A percentile compares a stretch with the other conserved stretches of the same genome.
Evolutionary conservation across 2,888 invertebrate genomes (phyloP).

Genomic region (Caenorhabditis imperialis): DNA sequence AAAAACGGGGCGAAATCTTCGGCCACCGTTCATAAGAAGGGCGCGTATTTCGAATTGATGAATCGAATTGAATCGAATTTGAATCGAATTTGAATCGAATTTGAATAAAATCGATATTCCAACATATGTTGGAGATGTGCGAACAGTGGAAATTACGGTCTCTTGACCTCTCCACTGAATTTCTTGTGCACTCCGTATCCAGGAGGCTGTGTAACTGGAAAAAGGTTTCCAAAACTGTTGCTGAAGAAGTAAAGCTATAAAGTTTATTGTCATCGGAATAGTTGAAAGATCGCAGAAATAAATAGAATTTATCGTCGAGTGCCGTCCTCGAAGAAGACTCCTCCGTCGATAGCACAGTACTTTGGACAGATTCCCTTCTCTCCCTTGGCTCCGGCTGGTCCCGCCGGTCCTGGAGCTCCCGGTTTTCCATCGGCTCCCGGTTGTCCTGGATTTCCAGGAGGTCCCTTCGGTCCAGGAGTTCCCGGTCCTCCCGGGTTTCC

Average conservation of each 20-base stretch:
- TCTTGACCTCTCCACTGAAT: no score
- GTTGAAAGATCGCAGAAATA: background rate
- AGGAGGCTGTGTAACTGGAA: no score
- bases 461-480: conserved; percentile 64
- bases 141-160: no score
- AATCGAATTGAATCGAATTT: no score
- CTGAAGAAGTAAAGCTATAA: conserved; percentile 6
- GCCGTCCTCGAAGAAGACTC: conserved; percentile 53
- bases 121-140: no score
- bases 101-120: no score
- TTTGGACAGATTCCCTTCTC: conserved; percentile 51
- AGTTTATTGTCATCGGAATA: conserved; percentile 8
- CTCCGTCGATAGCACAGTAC: conserved; percentile 53
- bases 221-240: no score
- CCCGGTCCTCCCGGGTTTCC: conserved; percentile 67
- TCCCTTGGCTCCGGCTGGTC: conserved; percentile 46
- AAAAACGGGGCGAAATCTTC: no score
- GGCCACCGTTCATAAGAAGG: no score
- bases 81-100: no score
- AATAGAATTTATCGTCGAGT: conserved; percentile 37
- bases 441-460: conserved; percentile 55
- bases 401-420: conserved; percentile 51
- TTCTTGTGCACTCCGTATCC: no score
- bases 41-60: no score
- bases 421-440: conserved; percentile 60